These are phyloP conservation scores for Fabriciana adippe DNA, from an alignment of 2,888 invertebrate genomes.

Conservation along the genomic window DNA sequence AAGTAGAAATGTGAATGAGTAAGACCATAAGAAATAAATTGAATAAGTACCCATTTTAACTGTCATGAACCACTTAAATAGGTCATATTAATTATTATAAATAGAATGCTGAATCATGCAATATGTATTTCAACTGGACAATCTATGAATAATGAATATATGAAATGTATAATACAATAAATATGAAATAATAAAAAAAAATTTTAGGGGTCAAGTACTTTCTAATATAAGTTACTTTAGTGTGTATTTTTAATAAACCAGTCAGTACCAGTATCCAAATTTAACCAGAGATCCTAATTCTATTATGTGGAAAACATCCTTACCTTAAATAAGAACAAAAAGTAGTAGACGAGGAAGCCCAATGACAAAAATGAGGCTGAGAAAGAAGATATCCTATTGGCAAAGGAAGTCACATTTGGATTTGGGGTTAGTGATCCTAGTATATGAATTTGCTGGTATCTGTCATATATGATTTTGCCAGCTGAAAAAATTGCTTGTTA, in stretches of 20 bases:
- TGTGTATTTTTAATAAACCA: no score
- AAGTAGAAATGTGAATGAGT: constrained; percentile 2
- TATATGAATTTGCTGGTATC: constrained; percentile 83
- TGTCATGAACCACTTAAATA: neutral
- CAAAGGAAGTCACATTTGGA: constrained; percentile 73
- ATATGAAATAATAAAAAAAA: no score
- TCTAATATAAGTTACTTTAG: no score
- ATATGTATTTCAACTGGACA: no score
- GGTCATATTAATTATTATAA: constrained; percentile 1
- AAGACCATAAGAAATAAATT: neutral
- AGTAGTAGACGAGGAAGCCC: constrained; percentile 84
- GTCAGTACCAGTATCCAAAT: no score
- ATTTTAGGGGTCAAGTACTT: no score
- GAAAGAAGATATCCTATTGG: constrained; percentile 73
- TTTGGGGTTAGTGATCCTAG: constrained; percentile 76
- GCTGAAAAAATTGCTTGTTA: constrained; percentile 72
- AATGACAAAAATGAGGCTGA: constrained; percentile 73
- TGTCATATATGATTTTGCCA: constrained; percentile 83
- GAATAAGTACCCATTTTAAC: neutral
- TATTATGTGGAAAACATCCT: constrained; percentile 42
- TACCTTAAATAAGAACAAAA: constrained; percentile 76
- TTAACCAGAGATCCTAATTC: neutral
- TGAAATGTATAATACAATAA: no score
- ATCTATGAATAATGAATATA: no score
- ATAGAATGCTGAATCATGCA: neutral